phyloP scores from a whole-genome alignment of 2,888 invertebrate species.

The Netelia melanura region DNA sequence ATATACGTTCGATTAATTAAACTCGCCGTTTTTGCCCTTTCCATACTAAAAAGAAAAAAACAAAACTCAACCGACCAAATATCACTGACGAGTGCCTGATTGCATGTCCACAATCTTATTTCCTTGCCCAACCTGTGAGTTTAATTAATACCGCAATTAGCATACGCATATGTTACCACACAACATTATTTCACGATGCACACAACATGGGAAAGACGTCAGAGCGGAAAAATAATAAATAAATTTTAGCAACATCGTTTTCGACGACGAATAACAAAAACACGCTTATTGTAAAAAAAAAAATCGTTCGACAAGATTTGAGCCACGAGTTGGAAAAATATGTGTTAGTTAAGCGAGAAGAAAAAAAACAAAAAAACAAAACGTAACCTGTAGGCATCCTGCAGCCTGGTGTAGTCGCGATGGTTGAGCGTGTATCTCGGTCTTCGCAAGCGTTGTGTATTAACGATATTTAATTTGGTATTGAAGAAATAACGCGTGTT shows the following conservation, averaged over 20 bases:
- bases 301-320: constrained; percentile 41
- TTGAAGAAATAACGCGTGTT: no score
- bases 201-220: constrained; percentile 1
- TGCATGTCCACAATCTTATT: constrained; percentile 55
- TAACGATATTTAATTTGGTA: no score
- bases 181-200: constrained; percentile 29
- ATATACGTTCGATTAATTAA: constrained; percentile 52
- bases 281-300: constrained; percentile 4
- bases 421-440: no score
- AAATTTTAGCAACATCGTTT: constrained; percentile 39
- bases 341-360: constrained; percentile 16
- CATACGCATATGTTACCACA: constrained; percentile 18
- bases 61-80: constrained; percentile 63
- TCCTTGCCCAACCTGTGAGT: constrained; percentile 47
- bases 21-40: constrained; percentile 46
- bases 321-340: constrained; percentile 14
- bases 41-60: constrained; percentile 21
- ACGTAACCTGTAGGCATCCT: neutral
- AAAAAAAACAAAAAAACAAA: no score
- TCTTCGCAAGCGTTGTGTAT: no score
- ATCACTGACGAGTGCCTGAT: constrained; percentile 71
- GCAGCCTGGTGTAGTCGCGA: no score
- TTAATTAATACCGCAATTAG: constrained; percentile 41
- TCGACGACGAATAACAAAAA: constrained; percentile 28
- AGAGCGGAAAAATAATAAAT: neutral